These are phyloP conservation scores for Zosterops lateralis DNA, from an alignment of 2,113 vertebrate genomes.

Conservation along the genomic window DNA sequence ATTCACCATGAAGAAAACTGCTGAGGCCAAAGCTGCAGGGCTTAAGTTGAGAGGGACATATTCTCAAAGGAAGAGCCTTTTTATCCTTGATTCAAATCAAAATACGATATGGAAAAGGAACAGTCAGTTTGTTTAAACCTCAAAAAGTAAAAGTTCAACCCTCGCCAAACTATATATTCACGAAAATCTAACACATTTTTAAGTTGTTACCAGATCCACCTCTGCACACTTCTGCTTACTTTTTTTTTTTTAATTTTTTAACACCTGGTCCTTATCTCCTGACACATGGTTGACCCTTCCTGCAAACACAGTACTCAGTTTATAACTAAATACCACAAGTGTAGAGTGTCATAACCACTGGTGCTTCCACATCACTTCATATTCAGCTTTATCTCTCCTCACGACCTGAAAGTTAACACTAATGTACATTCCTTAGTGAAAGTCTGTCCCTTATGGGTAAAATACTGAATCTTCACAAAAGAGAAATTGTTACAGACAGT, in stretches of 20 bases:
- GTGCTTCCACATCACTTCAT: neutral
- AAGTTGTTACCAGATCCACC: neutral
- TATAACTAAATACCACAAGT: neutral
- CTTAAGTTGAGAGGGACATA: neutral
- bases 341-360: neutral
- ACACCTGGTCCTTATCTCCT: neutral
- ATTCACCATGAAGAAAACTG: constrained; percentile 38
- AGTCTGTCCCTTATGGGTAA: neutral
- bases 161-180: neutral
- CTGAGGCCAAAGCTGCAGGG: constrained; percentile 8
- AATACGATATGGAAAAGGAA: neutral
- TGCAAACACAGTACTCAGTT: neutral
- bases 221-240: neutral
- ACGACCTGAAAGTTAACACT: accelerated
- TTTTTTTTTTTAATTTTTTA: neutral
- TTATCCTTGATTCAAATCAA: neutral
- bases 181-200: neutral
- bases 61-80: neutral
- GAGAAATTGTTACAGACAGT: neutral
- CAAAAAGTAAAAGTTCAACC: neutral
- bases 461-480: neutral
- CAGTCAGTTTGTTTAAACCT: neutral
- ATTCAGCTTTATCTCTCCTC: neutral
- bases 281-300: neutral
- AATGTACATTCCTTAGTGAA: accelerated